Percentiles rank a stretch among this genome's conserved stretches.
Conservation (phyloP, 2,113 vertebrate species). For the Donacobius atricapilla region DNA sequence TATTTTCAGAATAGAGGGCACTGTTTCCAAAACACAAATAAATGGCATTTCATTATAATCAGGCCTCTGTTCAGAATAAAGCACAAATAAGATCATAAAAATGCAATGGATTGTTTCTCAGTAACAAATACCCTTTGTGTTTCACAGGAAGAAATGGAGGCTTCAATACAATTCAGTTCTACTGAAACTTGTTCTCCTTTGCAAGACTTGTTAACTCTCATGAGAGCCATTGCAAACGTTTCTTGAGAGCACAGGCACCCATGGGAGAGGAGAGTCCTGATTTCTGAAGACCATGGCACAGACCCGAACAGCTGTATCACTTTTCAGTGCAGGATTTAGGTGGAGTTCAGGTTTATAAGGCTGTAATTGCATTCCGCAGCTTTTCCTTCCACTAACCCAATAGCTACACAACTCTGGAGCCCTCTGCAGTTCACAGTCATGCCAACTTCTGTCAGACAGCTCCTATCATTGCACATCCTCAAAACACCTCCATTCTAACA, state of each 20-base stretch:
- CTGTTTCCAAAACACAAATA: not conserved
- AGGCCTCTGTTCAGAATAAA: not conserved
- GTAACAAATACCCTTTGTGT: not conserved
- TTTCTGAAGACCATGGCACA: not conserved
- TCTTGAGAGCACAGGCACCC: not conserved
- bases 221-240: not conserved
- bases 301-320: not conserved
- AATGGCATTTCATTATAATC: not conserved
- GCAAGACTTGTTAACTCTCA: not conserved
- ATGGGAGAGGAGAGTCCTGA: not conserved
- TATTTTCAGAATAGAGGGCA: not conserved
- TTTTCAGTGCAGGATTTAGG: not conserved
- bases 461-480: not conserved
- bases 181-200: not conserved
- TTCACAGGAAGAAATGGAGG: not conserved
- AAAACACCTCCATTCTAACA: not conserved
- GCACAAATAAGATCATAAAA: not conserved
- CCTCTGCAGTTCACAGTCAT: not conserved
- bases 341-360: not conserved
- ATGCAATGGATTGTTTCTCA: not conserved
- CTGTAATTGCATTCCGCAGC: not conserved
- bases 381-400: not conserved
- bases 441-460: not conserved
- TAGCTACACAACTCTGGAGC: not conserved
- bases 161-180: not conserved